phyloP scores from a whole-genome alignment of 2,797 vertebrate genomes.

The Microctenopoma steveboyesi region DNA sequence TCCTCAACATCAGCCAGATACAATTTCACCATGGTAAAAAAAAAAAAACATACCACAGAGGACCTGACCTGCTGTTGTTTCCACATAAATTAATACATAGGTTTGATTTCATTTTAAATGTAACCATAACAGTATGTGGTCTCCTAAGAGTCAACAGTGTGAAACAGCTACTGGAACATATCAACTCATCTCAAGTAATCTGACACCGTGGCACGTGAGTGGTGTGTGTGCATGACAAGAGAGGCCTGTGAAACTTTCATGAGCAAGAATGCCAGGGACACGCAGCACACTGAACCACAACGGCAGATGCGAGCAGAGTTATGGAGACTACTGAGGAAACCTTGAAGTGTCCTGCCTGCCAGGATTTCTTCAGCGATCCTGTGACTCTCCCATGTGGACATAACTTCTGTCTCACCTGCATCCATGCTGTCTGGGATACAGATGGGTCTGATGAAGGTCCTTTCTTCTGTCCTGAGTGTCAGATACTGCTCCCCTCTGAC shows the following conservation, averaged over 20 bases:
- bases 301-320: slow-evolving; percentile 44
- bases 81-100: too few relatives aligned
- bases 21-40: too few relatives aligned
- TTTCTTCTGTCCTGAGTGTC: slow-evolving; percentile 85
- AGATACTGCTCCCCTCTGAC: slow-evolving; percentile 76
- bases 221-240: slow-evolving; percentile 38
- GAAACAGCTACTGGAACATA: slow-evolving; percentile 38
- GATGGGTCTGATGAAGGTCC: slow-evolving; percentile 59
- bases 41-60: too few relatives aligned
- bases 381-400: slow-evolving; percentile 80
- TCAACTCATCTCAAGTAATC: slow-evolving; percentile 67
- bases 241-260: slow-evolving; percentile 76
- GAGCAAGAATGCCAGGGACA: slow-evolving; percentile 46
- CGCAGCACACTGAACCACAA: slow-evolving; percentile 30
- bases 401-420: slow-evolving; percentile 81
- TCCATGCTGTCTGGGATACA: slow-evolving; percentile 79
- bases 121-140: slow-evolving; percentile 4
- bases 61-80: too few relatives aligned
- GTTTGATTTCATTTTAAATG: too few relatives aligned
- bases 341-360: slow-evolving; percentile 81
- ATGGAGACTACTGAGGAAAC: slow-evolving; percentile 69
- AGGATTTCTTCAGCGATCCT: slow-evolving; percentile 79
- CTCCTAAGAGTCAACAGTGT: slow-evolving; percentile 26
- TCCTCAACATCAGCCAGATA: too few relatives aligned
- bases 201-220: slow-evolving; percentile 61